Conservation (phyloP, 2,888 invertebrate genomes). For the Ormyrus rosae region DNA sequence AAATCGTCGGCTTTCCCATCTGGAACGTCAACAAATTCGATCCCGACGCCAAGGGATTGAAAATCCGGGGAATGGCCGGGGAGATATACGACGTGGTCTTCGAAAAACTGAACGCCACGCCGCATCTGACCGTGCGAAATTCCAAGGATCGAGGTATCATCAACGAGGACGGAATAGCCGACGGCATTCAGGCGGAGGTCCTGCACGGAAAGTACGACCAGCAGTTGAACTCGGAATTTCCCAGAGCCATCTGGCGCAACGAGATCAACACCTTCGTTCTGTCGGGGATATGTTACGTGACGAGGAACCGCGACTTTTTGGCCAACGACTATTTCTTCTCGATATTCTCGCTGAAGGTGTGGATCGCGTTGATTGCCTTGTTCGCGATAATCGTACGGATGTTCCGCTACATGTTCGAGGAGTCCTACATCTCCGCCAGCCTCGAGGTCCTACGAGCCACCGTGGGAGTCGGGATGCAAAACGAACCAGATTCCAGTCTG, state of each 20-base stretch:
- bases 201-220: slow-evolving; percentile 21
- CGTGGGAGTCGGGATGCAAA: background rate
- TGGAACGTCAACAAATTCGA: no score
- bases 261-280: background rate
- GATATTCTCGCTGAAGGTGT: background rate
- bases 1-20: no score
- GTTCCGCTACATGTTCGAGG: slow-evolving; percentile 3
- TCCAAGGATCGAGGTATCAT: background rate
- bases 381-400: background rate
- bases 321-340: background rate
- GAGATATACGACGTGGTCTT: no score
- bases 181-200: slow-evolving; percentile 1
- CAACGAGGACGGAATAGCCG: slow-evolving; percentile 1
- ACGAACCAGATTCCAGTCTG: background rate
- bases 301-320: background rate
- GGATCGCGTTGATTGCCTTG: background rate
- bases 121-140: background rate
- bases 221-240: slow-evolving; percentile 18
- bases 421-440: background rate
- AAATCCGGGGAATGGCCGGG: background rate
- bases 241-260: slow-evolving; percentile 11
- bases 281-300: slow-evolving; percentile 25
- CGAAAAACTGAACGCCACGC: background rate
- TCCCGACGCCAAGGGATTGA: background rate
- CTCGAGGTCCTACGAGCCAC: background rate